These are phyloP conservation scores for Cassiopea andromeda DNA, from an alignment of 30 jellyfish, hydroid and myxozoan species.

Conservation along the genomic window DNA sequence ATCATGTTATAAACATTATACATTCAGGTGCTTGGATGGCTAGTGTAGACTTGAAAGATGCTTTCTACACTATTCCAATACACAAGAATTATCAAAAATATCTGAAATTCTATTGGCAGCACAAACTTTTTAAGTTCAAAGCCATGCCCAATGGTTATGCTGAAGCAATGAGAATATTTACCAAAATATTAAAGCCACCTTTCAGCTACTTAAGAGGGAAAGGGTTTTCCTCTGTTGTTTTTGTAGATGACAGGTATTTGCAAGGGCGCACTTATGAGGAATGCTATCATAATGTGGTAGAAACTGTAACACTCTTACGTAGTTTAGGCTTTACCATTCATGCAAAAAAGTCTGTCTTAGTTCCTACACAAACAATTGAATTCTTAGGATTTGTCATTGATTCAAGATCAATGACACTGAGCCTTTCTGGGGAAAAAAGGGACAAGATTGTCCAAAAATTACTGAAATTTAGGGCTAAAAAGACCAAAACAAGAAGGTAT, in stretches of 20 bases:
- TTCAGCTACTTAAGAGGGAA: conserved; percentile 17
- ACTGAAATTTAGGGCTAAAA: neutral
- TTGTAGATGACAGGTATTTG: conserved; percentile 53
- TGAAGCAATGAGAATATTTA: conserved; percentile 53
- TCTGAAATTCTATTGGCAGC: conserved; percentile 10
- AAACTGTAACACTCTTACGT: conserved; percentile 30
- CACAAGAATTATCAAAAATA: conserved; percentile 22
- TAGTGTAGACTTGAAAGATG: conserved; percentile 63
- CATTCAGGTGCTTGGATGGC: conserved; percentile 65
- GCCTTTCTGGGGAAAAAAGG: conserved; percentile 14
- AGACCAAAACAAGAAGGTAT: conserved; percentile 20
- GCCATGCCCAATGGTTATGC: conserved; percentile 58
- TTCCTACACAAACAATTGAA: conserved; percentile 53
- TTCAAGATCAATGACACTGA: conserved; percentile 38
- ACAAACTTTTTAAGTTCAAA: neutral
- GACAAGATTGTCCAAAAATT: conserved; percentile 6
- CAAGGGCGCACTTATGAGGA: conserved; percentile 51
- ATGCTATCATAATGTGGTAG: conserved; percentile 28
- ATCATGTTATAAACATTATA: conserved; percentile 27
- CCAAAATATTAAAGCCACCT: conserved; percentile 63
- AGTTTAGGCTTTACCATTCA: conserved; percentile 55
- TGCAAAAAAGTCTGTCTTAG: conserved; percentile 40
- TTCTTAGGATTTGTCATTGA: conserved; percentile 28
- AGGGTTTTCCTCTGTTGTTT: conserved; percentile 50
- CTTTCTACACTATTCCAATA: conserved; percentile 29